Evolutionary conservation across 2,888 invertebrate species (phyloP).

Genomic region (Ctenicera cuprea): DNA sequence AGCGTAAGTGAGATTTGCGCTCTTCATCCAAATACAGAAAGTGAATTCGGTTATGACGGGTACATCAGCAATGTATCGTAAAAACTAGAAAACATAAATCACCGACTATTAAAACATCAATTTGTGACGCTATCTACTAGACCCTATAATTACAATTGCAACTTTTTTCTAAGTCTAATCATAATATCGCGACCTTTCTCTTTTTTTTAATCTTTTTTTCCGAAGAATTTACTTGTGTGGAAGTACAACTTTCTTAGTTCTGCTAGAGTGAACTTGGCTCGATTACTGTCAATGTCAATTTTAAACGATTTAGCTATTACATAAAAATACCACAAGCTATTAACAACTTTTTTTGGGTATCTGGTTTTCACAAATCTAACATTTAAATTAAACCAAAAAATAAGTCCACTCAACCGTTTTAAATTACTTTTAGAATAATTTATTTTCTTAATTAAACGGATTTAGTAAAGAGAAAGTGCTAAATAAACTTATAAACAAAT

Average conservation of each 20-base stretch:
- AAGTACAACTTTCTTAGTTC: background rate
- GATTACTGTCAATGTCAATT: background rate
- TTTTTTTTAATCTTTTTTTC: background rate
- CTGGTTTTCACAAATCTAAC: background rate
- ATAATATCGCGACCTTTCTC: slow-evolving; percentile 22
- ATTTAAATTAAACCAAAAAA: background rate
- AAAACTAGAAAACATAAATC: slow-evolving; percentile 70
- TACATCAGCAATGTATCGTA: slow-evolving; percentile 73
- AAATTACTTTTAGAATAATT: background rate
- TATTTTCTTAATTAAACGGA: too few relatives aligned
- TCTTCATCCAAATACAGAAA: slow-evolving; percentile 75
- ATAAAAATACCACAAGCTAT: background rate
- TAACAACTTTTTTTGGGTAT: background rate
- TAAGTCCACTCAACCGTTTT: background rate
- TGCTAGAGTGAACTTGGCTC: background rate
- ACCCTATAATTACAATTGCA: background rate
- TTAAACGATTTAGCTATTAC: background rate
- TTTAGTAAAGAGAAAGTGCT: too few relatives aligned
- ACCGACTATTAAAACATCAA: background rate
- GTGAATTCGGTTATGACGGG: slow-evolving; percentile 75
- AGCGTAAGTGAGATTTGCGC: slow-evolving; percentile 72
- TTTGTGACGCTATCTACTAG: background rate
- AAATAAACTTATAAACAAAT: too few relatives aligned
- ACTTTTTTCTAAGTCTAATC: too few relatives aligned
- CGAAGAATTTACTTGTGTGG: background rate